A percentile compares a stretch with the other conserved stretches of the same genome.
Evolutionary conservation across 2,113 vertebrate genomes (phyloP).

Genomic region (Pollachius pollachius): DNA sequence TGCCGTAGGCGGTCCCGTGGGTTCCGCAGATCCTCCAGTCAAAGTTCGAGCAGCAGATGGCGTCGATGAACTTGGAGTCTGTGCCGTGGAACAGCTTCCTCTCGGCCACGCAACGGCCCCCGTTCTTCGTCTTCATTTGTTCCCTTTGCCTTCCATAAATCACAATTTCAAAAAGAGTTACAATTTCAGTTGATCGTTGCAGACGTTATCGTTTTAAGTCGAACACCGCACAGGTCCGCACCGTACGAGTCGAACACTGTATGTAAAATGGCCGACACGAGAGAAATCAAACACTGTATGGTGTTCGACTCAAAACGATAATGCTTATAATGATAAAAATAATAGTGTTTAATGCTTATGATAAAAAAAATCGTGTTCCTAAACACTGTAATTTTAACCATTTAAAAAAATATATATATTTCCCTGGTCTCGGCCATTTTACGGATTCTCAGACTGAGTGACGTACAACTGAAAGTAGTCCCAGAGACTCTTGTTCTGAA

Average conservation of each 20-base stretch:
- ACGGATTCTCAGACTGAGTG: neutral
- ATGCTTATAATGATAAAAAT: too few species aligned
- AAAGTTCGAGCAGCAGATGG: constrained; percentile 78
- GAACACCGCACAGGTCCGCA: neutral
- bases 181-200: neutral
- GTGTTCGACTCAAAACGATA: too few species aligned
- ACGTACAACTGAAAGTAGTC: constrained; percentile 71
- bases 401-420: too few species aligned
- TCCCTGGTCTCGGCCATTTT: neutral
- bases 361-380: neutral
- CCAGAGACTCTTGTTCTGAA: constrained; percentile 75
- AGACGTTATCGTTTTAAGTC: neutral
- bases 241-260: too few species aligned
- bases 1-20: constrained; percentile 73
- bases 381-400: too few species aligned
- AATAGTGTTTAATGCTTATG: too few species aligned
- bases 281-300: too few species aligned
- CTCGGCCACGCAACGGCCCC: constrained; percentile 52
- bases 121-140: constrained; percentile 73
- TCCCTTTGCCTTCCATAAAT: constrained; percentile 74
- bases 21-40: constrained; percentile 79
- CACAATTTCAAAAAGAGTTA: neutral
- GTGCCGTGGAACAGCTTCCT: constrained; percentile 76
- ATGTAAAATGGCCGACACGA: too few species aligned
- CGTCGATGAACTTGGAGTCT: constrained; percentile 30